Conservation (phyloP, 2,113 vertebrate genomes). For the Mormyrus iriodes region DNA sequence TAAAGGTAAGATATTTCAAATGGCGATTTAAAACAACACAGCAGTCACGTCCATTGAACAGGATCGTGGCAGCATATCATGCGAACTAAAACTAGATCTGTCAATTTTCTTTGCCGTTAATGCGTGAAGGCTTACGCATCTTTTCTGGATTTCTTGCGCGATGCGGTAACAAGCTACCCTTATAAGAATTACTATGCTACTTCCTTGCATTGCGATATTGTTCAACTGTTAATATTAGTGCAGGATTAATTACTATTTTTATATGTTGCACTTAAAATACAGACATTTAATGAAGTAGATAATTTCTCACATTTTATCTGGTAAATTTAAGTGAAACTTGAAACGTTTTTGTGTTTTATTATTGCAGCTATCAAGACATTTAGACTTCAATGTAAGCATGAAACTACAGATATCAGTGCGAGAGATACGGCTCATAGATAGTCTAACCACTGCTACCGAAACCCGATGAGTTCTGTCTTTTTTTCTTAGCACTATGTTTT, state of each 20-base stretch:
- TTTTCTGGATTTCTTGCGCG: not conserved
- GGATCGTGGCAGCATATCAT: not conserved
- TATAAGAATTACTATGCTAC: not conserved
- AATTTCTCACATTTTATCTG: not conserved
- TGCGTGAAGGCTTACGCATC: not conserved
- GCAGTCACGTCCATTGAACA: not conserved
- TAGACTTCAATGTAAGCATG: not conserved
- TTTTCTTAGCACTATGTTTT: not conserved
- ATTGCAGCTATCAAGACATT: not conserved
- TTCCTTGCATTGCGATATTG: not conserved
- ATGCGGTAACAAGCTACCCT: not conserved
- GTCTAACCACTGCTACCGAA: not conserved
- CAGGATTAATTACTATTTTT: not conserved
- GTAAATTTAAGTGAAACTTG: not conserved
- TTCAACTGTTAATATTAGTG: not conserved
- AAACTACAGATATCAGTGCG: not conserved
- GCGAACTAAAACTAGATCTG: not conserved
- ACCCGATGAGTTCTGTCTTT: not conserved
- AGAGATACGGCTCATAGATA: not conserved
- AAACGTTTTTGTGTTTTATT: not conserved
- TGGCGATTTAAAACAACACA: not conserved
- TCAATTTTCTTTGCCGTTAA: not conserved
- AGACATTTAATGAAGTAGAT: not conserved
- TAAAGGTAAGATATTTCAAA: constrained; percentile 30
- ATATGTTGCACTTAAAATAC: not conserved